Conservation (phyloP, 2,113 vertebrate species). For the Tinamus guttatus region DNA sequence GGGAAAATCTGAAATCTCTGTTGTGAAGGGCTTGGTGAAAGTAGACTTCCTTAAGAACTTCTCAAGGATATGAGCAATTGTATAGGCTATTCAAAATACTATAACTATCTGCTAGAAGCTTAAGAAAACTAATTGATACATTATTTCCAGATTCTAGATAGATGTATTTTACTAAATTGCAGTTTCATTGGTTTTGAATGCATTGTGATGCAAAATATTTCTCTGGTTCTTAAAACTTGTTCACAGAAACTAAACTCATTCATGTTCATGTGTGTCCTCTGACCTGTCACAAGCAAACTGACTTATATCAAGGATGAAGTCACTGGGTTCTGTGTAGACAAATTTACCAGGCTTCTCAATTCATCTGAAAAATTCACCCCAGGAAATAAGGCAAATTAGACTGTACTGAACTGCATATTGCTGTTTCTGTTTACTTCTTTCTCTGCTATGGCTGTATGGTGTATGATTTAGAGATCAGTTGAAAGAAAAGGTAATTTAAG, state of each 20-base stretch:
- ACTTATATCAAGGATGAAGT: not conserved
- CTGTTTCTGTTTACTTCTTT: not conserved
- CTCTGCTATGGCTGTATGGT: accelerated
- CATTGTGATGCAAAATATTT: not conserved
- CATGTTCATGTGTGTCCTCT: not conserved
- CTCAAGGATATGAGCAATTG: not conserved
- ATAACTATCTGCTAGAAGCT: not conserved
- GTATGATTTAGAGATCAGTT: not conserved
- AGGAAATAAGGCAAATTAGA: not conserved
- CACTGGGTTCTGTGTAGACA: not conserved
- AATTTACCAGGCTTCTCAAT: not conserved
- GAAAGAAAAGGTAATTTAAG: not conserved
- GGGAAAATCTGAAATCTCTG: not conserved
- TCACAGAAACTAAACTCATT: not conserved
- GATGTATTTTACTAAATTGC: not conserved
- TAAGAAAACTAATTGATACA: not conserved
- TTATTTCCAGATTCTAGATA: not conserved
- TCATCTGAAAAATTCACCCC: not conserved
- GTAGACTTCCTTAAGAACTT: not conserved
- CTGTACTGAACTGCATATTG: not conserved
- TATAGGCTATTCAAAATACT: not conserved
- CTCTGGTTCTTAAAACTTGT: not conserved
- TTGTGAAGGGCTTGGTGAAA: not conserved
- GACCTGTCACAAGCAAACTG: not conserved
- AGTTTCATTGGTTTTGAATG: not conserved